These are phyloP conservation scores for Dicycla oo DNA, from an alignment of 2,888 invertebrate genomes.

Conservation along the genomic window DNA sequence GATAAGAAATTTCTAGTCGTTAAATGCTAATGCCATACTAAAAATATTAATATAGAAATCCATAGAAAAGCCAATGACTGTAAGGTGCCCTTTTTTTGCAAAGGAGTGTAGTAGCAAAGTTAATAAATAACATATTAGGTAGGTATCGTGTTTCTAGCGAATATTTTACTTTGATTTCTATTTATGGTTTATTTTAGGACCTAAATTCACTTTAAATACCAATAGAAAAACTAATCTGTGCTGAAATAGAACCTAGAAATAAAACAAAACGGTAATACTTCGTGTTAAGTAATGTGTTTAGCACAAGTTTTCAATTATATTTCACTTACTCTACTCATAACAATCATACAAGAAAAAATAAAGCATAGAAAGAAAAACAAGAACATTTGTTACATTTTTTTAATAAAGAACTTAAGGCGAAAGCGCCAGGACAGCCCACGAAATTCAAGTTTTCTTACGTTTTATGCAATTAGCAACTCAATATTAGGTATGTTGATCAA, in stretches of 20 bases:
- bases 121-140: no score
- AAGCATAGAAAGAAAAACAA: slow-evolving; percentile 40
- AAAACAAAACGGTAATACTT: slow-evolving; percentile 54
- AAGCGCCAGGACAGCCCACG: no score
- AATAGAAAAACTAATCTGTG: not conserved
- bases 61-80: no score
- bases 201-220: not conserved
- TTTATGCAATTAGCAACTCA: no score
- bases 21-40: no score
- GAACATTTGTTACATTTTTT: slow-evolving; percentile 6
- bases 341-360: slow-evolving; percentile 47
- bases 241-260: slow-evolving; percentile 21
- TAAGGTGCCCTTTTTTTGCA: no score
- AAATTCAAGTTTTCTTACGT: no score
- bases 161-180: not conserved
- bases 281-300: slow-evolving; percentile 25
- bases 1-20: no score
- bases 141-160: not conserved
- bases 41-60: no score
- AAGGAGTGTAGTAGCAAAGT: no score
- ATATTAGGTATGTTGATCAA: no score
- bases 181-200: not conserved
- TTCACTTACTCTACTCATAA: slow-evolving; percentile 42
- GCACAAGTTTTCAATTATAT: slow-evolving; percentile 40
- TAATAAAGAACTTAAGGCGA: slow-evolving; percentile 1